These are phyloP conservation scores for Abrostola tripartita DNA, from an alignment of 2,888 invertebrate genomes.

Conservation along the genomic window DNA sequence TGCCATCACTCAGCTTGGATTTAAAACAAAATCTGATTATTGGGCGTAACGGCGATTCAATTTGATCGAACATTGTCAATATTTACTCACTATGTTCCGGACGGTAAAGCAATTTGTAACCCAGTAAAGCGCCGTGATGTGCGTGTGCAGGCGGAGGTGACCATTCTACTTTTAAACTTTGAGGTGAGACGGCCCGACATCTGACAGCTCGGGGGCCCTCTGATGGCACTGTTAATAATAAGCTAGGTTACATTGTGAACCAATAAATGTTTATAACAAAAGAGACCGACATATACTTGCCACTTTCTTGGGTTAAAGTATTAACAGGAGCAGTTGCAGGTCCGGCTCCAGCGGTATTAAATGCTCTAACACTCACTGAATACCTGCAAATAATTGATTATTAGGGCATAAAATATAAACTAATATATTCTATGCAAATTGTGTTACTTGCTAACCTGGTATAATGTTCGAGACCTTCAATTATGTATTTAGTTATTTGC, in stretches of 20 bases:
- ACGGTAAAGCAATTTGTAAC: slow-evolving; percentile 95
- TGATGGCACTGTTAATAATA: slow-evolving; percentile 89
- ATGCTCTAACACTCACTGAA: slow-evolving; percentile 94
- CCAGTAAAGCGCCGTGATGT: slow-evolving; percentile 93
- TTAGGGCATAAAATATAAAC: slow-evolving; percentile 5
- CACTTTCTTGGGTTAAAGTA: slow-evolving; percentile 95
- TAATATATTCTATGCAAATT: not conserved
- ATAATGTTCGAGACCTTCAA: slow-evolving; percentile 93
- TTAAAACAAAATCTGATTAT: slow-evolving; percentile 56
- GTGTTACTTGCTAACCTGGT: slow-evolving; percentile 85
- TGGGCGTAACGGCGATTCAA: slow-evolving; percentile 24
- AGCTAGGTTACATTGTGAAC: slow-evolving; percentile 5
- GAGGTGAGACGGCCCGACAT: slow-evolving; percentile 93
- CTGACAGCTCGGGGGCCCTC: slow-evolving; percentile 92
- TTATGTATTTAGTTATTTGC: slow-evolving; percentile 91
- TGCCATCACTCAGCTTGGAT: slow-evolving; percentile 84
- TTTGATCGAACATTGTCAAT: slow-evolving; percentile 37
- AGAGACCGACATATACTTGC: slow-evolving; percentile 75
- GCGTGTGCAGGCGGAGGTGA: slow-evolving; percentile 91
- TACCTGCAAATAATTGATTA: slow-evolving; percentile 82
- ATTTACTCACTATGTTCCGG: slow-evolving; percentile 87
- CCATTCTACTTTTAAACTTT: slow-evolving; percentile 94
- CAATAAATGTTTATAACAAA: not conserved
- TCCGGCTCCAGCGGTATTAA: slow-evolving; percentile 95
- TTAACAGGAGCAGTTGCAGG: slow-evolving; percentile 93